Evolutionary conservation across 2,797 vertebrate genomes (phyloP), one percentile per base, ranked within the genome.

Genomic region (Lemur catta): DNA sequence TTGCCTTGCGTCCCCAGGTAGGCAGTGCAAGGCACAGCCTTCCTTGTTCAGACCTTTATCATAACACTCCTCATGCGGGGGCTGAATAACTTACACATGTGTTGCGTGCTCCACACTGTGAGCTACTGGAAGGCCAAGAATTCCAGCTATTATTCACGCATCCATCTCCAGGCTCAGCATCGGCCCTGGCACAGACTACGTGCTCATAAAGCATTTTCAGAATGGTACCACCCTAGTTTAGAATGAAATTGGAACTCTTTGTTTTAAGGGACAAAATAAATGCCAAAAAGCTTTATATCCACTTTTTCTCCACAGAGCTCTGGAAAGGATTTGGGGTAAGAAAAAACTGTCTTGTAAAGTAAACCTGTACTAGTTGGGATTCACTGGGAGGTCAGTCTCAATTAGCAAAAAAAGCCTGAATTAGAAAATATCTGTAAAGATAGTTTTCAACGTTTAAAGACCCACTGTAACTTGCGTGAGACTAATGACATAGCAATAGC

Each of bases 311-410:
- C 41, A 69, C 24, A 41, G 41, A 69, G 67, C 90, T 91, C 78
- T 85, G 52, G 65, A 41, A 86, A 85, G 13, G n/a, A 63, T 48
- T 65, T 55, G 48, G 38, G 55, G 2, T 84, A 82, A 48, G 35
- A 85, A 92, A 67, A 96, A 91, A 71, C 33, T 79, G 41, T 94
- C 55, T 92, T 89, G 15, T 59, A 93, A 96, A 93, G 72, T 71
- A 78, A 88, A 91, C 72, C 48, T 59, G 84, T 57, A 65, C 5
- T 46, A 61, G 52, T 72, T 79, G 55, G 55, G 84, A 92, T 84
- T 80, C 38, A 84, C 15, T 55, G 30, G 69, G 59, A 91, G 7
- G 33, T 65, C 46, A 71, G 50, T 20, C 69, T 92, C 43, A 15
- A 85, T 72, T 15, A 96, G 28, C n/a, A 67, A 65, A 89, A 65